phyloP scores from a whole-genome alignment of 1,140 invertebrate species.

The Drosophila tani region DNA sequence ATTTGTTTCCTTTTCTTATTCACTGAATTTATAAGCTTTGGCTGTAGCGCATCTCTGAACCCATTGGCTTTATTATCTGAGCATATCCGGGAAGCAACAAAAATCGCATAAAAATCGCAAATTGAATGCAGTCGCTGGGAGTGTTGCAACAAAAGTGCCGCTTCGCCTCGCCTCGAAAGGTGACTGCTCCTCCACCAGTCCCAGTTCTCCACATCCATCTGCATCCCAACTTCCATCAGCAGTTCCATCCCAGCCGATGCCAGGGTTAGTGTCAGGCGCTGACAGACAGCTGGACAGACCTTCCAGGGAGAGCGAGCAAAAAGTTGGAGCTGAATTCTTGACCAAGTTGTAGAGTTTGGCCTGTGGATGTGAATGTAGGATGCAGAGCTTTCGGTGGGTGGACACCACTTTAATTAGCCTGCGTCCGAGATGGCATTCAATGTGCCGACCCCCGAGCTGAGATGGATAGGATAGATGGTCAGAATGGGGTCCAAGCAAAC shows the following conservation, averaged over 20 bases:
- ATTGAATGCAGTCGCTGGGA: constrained; percentile 56
- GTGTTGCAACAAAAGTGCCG: constrained; percentile 67
- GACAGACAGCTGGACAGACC: constrained; percentile 58
- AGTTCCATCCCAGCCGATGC: constrained; percentile 13
- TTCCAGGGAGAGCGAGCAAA: constrained; percentile 11
- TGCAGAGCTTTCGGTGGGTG: constrained; percentile 63
- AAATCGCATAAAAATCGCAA: constrained; percentile 73
- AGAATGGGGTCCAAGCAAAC: neutral
- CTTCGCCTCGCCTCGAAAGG: constrained; percentile 14
- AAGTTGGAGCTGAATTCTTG: constrained; percentile 11
- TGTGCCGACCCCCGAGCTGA: constrained; percentile 50
- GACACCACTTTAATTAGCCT: constrained; percentile 81
- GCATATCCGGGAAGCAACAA: constrained; percentile 51
- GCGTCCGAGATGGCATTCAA: constrained; percentile 67
- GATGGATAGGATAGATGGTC: constrained; percentile 39
- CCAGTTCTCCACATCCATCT: constrained; percentile 18
- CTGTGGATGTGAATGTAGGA: neutral
- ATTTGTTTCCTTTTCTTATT: no score
- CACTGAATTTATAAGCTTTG: no score
- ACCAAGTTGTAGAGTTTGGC: neutral
- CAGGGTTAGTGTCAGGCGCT: constrained; percentile 56
- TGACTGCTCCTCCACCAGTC: constrained; percentile 7
- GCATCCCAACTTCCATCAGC: constrained; percentile 36
- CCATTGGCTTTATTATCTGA: constrained; percentile 19
- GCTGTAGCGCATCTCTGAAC: constrained; percentile 19